Percentiles rank a stretch among this genome's conserved stretches.
Conservation (phyloP, 1,140 invertebrate genomes). For the Drosophila santomea region DNA sequence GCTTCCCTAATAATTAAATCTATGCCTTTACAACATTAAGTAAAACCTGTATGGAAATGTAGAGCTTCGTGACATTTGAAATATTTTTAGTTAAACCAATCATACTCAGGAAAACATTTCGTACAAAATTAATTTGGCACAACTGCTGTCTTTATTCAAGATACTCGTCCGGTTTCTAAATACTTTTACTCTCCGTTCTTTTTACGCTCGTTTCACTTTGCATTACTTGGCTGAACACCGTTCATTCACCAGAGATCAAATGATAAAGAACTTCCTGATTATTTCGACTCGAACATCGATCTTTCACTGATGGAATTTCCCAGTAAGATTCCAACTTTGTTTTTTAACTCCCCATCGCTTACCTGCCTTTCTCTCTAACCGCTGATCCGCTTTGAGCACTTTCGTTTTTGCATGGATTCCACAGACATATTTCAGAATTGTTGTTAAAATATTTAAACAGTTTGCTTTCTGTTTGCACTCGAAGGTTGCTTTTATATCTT, state of each 20-base stretch:
- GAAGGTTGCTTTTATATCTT: constrained; percentile 35
- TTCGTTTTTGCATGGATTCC: constrained; percentile 66
- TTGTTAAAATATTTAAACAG: constrained; percentile 75
- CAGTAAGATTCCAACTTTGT: constrained; percentile 21
- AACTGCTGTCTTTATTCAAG: background rate
- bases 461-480: constrained; percentile 66
- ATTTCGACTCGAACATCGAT: constrained; percentile 36
- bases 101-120: no score
- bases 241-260: constrained; percentile 25
- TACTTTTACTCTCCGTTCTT: constrained; percentile 1
- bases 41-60: no score
- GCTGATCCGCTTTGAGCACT: constrained; percentile 47
- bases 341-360: constrained; percentile 12
- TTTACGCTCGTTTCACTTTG: constrained; percentile 21
- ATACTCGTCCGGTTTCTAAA: background rate
- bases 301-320: constrained; percentile 33
- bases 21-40: no score
- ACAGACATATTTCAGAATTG: constrained; percentile 54
- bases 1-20: no score
- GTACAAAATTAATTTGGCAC: no score
- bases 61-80: no score
- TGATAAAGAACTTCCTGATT: constrained; percentile 46
- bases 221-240: constrained; percentile 12
- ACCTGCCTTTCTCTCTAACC: constrained; percentile 61
- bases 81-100: no score